Evolutionary conservation across 2,888 invertebrate species (phyloP), one percentile per base, ranked within the genome.

Genomic region (Eristalis tenax): DNA sequence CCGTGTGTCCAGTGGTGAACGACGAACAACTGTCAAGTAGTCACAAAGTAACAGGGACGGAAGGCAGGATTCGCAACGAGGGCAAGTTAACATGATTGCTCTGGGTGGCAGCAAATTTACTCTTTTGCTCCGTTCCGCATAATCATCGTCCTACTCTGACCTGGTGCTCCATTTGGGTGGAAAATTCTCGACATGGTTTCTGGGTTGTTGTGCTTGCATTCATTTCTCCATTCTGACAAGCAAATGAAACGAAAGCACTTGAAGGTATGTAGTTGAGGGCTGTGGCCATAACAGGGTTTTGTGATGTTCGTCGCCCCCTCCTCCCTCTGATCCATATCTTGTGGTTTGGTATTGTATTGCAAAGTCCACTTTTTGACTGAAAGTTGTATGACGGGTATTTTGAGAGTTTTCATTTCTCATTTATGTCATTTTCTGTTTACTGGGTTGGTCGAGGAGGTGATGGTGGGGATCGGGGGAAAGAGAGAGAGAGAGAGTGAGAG

Each of bases 121-220:
- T 65, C 70, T 78, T n/a, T 74, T 70, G 69, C 74, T 78, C 74
- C 79, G 59, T 74, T 79, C 65, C 69, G 78, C 69, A 56, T 78
- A 77, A 59, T 8, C 64, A 40, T 38, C 38, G 13, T 15, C 32
- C 32, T 32, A 68, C 76, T 61, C 35, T 26, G 59, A 35, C 32
- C 26, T 57, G 59, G 57, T 59, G 56, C 63, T 77, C 50, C 63
- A 63, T 77, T 77, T 77, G 69, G 77, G 63, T 50, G 18, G 18
- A 50, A 69, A 77, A 69, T 63, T 26, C 69, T 38, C 63, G 13
- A 66, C 75, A 66, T 32, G 43, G 43, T 74, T 66, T 69, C 15
- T 35, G 28, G 50, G 50, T 56, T 26, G 23, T 68, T 26, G 43
- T 57, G 73, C 23, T 35, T 56, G n/a, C 35, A 22, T 63, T 61